Evolutionary conservation across 1,140 invertebrate species (phyloP).

Genomic region (Drosophila hydei): DNA sequence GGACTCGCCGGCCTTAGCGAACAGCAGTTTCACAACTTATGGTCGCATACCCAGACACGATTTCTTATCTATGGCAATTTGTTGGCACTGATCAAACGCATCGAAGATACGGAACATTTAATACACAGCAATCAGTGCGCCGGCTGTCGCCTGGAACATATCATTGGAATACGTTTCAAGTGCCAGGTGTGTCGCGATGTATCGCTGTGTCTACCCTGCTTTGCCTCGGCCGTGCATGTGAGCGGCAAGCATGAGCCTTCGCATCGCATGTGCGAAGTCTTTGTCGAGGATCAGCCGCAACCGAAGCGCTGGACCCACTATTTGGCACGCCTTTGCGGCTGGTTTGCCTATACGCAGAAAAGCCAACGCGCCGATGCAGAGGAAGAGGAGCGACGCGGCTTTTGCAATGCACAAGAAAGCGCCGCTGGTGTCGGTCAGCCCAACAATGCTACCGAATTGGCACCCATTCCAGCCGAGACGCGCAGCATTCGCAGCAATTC

Average conservation of each 20-base stretch:
- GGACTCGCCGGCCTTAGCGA: constrained; percentile 62
- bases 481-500: constrained; percentile 47
- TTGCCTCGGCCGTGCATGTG: constrained; percentile 57
- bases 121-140: constrained; percentile 76
- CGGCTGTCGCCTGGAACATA: constrained; percentile 63
- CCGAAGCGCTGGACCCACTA: constrained; percentile 62
- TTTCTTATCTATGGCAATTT: constrained; percentile 80
- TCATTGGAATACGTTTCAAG: constrained; percentile 78
- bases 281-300: constrained; percentile 68
- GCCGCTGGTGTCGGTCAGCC: constrained; percentile 6
- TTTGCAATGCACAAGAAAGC: constrained; percentile 71
- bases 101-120: constrained; percentile 75
- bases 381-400: constrained; percentile 69
- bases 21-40: constrained; percentile 71
- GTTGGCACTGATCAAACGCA: constrained; percentile 73
- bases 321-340: constrained; percentile 62
- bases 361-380: constrained; percentile 42
- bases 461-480: constrained; percentile 60
- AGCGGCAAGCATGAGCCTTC: constrained; percentile 60
- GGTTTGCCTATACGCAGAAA: constrained; percentile 51
- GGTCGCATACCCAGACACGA: constrained; percentile 70
- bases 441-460: constrained; percentile 49
- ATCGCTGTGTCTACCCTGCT: constrained; percentile 76
- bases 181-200: constrained; percentile 76
- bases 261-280: constrained; percentile 81